Evolutionary conservation across 53 echinoderm and acorn worm species (phyloP).

Genomic region (Glandiceps talaboti): DNA sequence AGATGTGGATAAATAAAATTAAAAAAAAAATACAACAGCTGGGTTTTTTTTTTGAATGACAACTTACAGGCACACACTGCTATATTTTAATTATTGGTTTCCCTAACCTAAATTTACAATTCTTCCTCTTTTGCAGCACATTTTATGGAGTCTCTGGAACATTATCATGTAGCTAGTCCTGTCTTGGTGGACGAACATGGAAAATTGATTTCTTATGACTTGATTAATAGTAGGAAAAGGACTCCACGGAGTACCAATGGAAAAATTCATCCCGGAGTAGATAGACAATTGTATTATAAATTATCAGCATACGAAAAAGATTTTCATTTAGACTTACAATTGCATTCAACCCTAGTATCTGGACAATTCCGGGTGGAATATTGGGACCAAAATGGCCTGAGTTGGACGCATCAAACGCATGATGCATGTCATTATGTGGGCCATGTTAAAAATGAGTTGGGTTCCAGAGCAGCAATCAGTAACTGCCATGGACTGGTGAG

Average conservation of each 20-base stretch:
- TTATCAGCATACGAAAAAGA: slow-evolving; percentile 63
- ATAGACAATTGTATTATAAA: slow-evolving; percentile 62
- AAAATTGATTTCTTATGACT: slow-evolving; percentile 73
- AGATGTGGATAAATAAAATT: too few species aligned
- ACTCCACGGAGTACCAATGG: slow-evolving; percentile 60
- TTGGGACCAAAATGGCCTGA: slow-evolving; percentile 53
- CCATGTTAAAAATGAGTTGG: slow-evolving; percentile 42
- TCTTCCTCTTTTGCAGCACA: too few species aligned
- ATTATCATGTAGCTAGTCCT: slow-evolving; percentile 73
- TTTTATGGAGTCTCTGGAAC: slow-evolving; percentile 3
- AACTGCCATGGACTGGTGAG: slow-evolving; percentile 97
- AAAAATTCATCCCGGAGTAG: not conserved
- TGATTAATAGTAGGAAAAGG: slow-evolving; percentile 97
- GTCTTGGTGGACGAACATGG: slow-evolving; percentile 70
- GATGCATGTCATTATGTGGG: slow-evolving; percentile 94
- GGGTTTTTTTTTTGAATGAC: too few species aligned
- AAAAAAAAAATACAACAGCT: too few species aligned
- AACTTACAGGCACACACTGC: too few species aligned
- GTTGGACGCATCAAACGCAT: slow-evolving; percentile 40
- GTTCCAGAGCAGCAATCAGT: slow-evolving; percentile 70
- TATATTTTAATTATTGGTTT: too few species aligned
- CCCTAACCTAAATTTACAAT: too few species aligned
- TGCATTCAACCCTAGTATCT: slow-evolving; percentile 70
- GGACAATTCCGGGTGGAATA: slow-evolving; percentile 78
- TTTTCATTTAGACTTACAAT: slow-evolving; percentile 84